phyloP scores from a whole-genome alignment of 2,888 invertebrate species.

The Eristalis arbustorum region DNA sequence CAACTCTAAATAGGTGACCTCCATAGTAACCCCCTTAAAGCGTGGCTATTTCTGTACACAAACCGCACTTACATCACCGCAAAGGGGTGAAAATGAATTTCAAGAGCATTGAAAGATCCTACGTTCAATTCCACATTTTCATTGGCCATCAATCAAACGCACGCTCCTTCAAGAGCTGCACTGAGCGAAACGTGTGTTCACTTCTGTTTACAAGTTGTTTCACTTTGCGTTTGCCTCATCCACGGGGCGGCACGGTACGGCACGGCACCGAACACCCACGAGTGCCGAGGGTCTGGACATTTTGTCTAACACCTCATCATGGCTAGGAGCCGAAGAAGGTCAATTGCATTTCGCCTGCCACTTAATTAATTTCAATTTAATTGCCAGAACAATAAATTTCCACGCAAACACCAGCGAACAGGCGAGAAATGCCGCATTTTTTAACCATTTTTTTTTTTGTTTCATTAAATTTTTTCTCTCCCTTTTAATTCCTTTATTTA shows the following conservation, averaged over 20 bases:
- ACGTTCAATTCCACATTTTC: neutral
- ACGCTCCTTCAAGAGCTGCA: neutral
- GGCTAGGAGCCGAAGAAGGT: slow-evolving; percentile 73
- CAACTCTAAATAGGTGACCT: neutral
- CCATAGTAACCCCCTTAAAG: neutral
- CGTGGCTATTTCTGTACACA: neutral
- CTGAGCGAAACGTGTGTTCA: slow-evolving; percentile 33
- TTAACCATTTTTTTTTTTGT: neutral
- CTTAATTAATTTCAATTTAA: slow-evolving; percentile 66
- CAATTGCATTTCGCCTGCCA: slow-evolving; percentile 76
- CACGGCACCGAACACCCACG: slow-evolving; percentile 9
- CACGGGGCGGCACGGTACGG: slow-evolving; percentile 26
- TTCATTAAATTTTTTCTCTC: neutral
- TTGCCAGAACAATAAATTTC: slow-evolving; percentile 64
- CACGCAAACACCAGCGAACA: slow-evolving; percentile 23
- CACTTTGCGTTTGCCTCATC: slow-evolving; percentile 66
- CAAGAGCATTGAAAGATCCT: neutral
- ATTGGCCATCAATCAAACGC: neutral
- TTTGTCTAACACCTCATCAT: slow-evolving; percentile 72
- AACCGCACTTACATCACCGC: neutral
- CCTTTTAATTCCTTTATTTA: slow-evolving; percentile 15
- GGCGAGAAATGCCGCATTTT: neutral
- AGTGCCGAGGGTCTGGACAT: slow-evolving; percentile 71
- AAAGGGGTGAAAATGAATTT: neutral
- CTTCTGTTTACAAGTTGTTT: neutral